Evolutionary conservation across 2,113 vertebrate genomes (phyloP).

Genomic region (Heloderma charlesbogerti): DNA sequence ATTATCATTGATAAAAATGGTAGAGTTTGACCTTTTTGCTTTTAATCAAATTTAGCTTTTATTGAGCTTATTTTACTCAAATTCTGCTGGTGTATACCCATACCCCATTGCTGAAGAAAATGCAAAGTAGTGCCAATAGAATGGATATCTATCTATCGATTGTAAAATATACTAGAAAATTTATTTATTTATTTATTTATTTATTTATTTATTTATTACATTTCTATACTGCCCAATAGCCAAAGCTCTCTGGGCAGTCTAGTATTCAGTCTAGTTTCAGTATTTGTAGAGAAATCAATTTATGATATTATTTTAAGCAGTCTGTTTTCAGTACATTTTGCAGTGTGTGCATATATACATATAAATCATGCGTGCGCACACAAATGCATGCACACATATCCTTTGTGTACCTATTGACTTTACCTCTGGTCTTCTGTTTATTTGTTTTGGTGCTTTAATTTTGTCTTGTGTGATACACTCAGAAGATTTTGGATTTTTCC

Average conservation of each 20-base stretch:
- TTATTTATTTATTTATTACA: too few relatives aligned
- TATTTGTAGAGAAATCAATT: background rate
- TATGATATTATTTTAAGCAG: background rate
- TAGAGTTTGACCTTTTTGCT: background rate
- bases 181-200: background rate
- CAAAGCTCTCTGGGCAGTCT: too few relatives aligned
- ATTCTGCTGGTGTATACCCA: background rate
- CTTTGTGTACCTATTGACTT: background rate
- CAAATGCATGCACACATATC: background rate
- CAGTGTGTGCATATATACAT: too few relatives aligned
- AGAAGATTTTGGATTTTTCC: background rate
- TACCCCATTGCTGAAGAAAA: too few relatives aligned
- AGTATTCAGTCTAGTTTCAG: too few relatives aligned
- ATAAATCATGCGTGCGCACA: background rate
- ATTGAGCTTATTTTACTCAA: background rate
- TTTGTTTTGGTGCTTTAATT: background rate
- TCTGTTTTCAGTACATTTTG: background rate
- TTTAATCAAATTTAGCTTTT: background rate
- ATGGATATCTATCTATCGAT: too few relatives aligned
- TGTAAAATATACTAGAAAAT: too few relatives aligned
- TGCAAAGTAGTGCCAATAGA: too few relatives aligned
- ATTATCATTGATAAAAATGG: slow-evolving; percentile 20
- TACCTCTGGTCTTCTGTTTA: background rate
- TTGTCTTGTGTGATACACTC: background rate
- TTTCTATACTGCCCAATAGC: background rate